Conservation (phyloP, 2,888 invertebrate species). For the Sinodicranocentrus sp. region DNA sequence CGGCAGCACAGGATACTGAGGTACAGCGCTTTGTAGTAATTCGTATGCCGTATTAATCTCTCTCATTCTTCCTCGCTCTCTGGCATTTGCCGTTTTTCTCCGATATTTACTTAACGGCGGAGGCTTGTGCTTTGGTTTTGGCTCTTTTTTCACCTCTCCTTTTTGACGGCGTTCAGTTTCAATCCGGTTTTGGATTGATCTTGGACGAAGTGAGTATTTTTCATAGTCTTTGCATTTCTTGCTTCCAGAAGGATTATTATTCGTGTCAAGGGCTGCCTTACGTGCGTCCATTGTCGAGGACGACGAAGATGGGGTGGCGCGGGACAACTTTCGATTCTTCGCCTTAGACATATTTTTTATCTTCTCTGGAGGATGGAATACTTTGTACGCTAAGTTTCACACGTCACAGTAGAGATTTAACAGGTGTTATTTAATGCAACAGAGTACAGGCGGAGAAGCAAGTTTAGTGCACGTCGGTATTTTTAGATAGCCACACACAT, state of each 20-base stretch:
- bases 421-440: conserved; percentile 41
- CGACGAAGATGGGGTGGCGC: conserved; percentile 30
- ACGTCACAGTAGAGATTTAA: conserved; percentile 17
- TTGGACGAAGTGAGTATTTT: conserved; percentile 85
- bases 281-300: background rate
- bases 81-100: conserved; percentile 92
- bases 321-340: conserved; percentile 48
- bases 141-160: conserved; percentile 77
- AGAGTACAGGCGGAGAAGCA: background rate
- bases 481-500: conserved; percentile 54
- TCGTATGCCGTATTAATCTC: conserved; percentile 95
- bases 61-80: conserved; percentile 91
- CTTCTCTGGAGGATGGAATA: background rate
- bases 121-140: conserved; percentile 80
- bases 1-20: conserved; percentile 78
- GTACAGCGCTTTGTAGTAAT: conserved; percentile 87
- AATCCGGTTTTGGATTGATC: conserved; percentile 82
- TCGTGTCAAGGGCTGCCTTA: conserved; percentile 40
- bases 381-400: conserved; percentile 1
- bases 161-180: conserved; percentile 79
- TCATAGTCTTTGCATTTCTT: conserved; percentile 78
- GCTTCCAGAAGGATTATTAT: conserved; percentile 63
- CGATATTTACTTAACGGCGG: conserved; percentile 90
- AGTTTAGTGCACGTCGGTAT: too few relatives aligned
- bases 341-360: conserved; percentile 50